Conservation (phyloP, 2,113 vertebrate species). For the Limanda limanda region DNA sequence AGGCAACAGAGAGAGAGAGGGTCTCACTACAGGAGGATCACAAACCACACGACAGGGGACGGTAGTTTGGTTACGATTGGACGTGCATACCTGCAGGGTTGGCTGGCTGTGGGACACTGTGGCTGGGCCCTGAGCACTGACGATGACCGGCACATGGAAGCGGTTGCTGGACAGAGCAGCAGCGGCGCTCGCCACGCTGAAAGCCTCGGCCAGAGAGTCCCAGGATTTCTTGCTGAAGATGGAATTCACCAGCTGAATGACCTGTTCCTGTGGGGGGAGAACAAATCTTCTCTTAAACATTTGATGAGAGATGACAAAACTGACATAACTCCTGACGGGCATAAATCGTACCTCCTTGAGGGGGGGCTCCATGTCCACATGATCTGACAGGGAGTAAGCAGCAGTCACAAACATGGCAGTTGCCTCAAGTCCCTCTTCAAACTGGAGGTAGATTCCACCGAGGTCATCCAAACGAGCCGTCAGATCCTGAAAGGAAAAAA, state of each 20-base stretch:
- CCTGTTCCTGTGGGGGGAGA: constrained; percentile 88
- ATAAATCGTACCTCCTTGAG: constrained; percentile 89
- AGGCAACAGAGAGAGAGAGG: constrained; percentile 36
- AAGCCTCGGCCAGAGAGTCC: constrained; percentile 91
- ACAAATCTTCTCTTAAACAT: neutral
- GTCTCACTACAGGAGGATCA: neutral
- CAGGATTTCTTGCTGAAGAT: constrained; percentile 98
- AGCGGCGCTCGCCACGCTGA: constrained; percentile 90
- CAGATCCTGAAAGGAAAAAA: constrained; percentile 85
- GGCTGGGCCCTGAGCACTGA: constrained; percentile 87
- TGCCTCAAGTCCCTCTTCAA: constrained; percentile 96
- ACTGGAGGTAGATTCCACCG: constrained; percentile 95
- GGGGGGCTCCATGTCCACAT: constrained; percentile 92
- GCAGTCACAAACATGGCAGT: constrained; percentile 94
- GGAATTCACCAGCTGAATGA: constrained; percentile 94
- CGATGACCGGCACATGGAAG: constrained; percentile 90
- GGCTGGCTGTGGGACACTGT: constrained; percentile 92
- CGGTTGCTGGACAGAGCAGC: constrained; percentile 89
- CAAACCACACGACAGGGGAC: neutral
- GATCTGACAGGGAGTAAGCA: constrained; percentile 93
- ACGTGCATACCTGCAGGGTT: constrained; percentile 84
- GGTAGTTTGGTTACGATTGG: accelerated
- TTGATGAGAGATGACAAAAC: neutral
- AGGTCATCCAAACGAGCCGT: constrained; percentile 97
- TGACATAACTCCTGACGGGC: neutral